Percentiles rank a stretch among this genome's conserved stretches.
Conservation (phyloP, 1,140 invertebrate genomes). For the Daktulosphaira vitifoliae region DNA sequence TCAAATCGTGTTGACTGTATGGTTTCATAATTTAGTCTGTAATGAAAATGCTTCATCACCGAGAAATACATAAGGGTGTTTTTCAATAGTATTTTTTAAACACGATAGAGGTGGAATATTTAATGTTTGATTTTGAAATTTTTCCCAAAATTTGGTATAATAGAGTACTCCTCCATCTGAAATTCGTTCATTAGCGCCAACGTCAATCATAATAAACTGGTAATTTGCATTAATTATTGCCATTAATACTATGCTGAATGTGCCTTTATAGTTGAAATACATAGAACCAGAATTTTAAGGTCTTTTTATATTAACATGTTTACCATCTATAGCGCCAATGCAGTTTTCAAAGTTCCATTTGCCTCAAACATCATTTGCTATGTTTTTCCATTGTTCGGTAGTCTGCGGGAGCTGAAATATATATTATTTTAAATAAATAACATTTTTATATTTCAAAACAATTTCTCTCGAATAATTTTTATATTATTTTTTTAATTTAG, state of each 20-base stretch:
- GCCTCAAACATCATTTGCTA: conserved; percentile 40
- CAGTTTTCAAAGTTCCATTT: conserved; percentile 40
- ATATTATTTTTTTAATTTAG: conserved; percentile 4
- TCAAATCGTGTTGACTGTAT: conserved; percentile 45
- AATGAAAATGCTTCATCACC: too few relatives aligned
- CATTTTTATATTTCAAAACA: not conserved
- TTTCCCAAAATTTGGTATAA: conserved; percentile 37
- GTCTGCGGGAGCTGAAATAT: conserved; percentile 38
- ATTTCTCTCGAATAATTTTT: not conserved
- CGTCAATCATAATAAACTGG: conserved; percentile 37
- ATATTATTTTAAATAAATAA: conserved; percentile 2
- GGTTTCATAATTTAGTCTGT: conserved; percentile 45
- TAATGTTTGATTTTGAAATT: conserved; percentile 36
- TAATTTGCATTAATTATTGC: conserved; percentile 37
- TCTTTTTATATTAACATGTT: conserved; percentile 42
- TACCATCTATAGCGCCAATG: conserved; percentile 43
- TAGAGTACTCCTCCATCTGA: conserved; percentile 43
- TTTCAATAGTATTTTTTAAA: conserved; percentile 37
- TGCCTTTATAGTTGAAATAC: conserved; percentile 36
- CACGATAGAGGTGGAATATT: conserved; percentile 25
- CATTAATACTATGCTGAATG: conserved; percentile 36
- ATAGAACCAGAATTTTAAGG: conserved; percentile 40
- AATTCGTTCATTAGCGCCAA: conserved; percentile 38
- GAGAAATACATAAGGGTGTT: too few relatives aligned
- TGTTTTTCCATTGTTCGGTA: conserved; percentile 40